Percentiles rank a stretch among this genome's conserved stretches.
Conservation (phyloP, 2,888 invertebrate species). For the Pammene aurita region DNA sequence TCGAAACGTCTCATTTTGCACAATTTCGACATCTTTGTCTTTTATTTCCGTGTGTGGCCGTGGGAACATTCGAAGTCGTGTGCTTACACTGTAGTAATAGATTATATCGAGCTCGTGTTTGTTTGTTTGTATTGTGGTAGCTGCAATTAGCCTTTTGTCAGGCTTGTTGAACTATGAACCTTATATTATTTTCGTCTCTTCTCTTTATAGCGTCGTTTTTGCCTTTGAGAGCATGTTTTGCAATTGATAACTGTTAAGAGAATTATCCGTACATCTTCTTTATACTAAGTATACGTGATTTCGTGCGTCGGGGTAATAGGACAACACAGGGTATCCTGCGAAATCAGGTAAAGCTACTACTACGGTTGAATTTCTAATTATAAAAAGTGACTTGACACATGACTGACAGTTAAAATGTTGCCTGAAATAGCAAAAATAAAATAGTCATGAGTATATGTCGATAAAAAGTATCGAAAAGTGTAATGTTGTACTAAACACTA, state of each 20-base stretch:
- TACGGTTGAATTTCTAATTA: too few species aligned
- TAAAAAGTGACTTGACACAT: too few species aligned
- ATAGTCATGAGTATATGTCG: too few species aligned
- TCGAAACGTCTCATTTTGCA: slow-evolving; percentile 47
- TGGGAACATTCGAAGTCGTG: slow-evolving; percentile 46
- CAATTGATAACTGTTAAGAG: slow-evolving; percentile 13
- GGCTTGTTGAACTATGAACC: slow-evolving; percentile 9
- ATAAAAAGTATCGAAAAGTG: too few species aligned
- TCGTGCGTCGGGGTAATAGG: slow-evolving; percentile 2
- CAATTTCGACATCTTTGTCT: slow-evolving; percentile 47
- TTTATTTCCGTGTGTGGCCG: slow-evolving; percentile 42
- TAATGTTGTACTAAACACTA: too few species aligned
- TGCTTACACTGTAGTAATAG: slow-evolving; percentile 13
- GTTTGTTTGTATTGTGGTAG: slow-evolving; percentile 31
- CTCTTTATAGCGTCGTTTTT: not conserved
- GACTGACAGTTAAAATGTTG: too few species aligned
- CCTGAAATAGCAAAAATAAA: too few species aligned
- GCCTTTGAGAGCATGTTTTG: not conserved
- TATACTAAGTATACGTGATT: slow-evolving; percentile 9
- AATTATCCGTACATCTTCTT: slow-evolving; percentile 15
- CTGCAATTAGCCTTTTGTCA: slow-evolving; percentile 20
- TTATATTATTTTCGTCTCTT: not conserved
- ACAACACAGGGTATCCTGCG: too few species aligned
- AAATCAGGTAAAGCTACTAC: too few species aligned
- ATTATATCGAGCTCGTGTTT: slow-evolving; percentile 37